Evolutionary conservation across 1,140 invertebrate species (phyloP).

Genomic region (Meloidogyne chitwoodi): DNA sequence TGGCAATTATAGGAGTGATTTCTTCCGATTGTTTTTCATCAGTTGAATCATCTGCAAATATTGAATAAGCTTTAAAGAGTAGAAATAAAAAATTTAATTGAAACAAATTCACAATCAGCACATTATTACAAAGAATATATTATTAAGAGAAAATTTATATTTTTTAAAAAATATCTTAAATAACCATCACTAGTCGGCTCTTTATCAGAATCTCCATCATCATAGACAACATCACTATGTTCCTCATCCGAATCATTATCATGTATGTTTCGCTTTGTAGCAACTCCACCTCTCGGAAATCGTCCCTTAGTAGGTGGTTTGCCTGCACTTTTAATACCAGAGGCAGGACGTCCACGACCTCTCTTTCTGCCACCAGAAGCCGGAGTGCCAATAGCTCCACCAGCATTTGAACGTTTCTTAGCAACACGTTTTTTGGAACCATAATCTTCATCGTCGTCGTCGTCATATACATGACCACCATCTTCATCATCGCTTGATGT

Average conservation of each 20-base stretch:
- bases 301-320: background rate
- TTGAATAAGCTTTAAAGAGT: background rate
- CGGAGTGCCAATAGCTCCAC: background rate
- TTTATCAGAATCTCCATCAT: constrained; percentile 25
- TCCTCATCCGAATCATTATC: constrained; percentile 21
- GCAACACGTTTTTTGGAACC: constrained; percentile 8
- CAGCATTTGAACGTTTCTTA: constrained; percentile 9
- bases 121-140: background rate
- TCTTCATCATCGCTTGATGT: constrained; percentile 20
- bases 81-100: background rate
- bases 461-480: constrained; percentile 24
- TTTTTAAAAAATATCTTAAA: too few relatives aligned
- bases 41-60: background rate
- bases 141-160: too few relatives aligned
- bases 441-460: constrained; percentile 29
- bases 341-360: constrained; percentile 2
- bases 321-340: background rate
- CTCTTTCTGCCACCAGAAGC: constrained; percentile 2
- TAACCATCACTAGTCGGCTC: constrained; percentile 12
- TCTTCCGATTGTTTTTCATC: background rate
- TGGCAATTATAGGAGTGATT: background rate
- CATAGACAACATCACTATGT: constrained; percentile 25
- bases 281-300: constrained; percentile 2
- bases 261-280: background rate
- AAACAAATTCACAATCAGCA: too few relatives aligned